Conservation (phyloP, 2,888 invertebrate genomes). For the Athalia cordata region DNA sequence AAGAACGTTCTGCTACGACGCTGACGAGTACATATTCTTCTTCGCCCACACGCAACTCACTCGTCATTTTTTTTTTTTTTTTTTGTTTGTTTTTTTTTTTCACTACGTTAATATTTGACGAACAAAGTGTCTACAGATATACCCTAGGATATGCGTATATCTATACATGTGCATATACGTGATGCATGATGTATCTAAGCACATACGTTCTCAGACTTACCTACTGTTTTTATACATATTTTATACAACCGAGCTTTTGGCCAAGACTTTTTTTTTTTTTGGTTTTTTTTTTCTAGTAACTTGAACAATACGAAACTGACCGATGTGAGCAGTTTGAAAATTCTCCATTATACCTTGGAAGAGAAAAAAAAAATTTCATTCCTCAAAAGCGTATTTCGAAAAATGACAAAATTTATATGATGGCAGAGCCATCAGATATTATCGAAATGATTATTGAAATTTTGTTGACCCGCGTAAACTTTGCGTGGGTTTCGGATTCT, state of each 20-base stretch:
- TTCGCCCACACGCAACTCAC: not conserved
- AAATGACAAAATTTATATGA: too few relatives aligned
- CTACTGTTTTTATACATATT: not conserved
- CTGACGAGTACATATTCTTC: not conserved
- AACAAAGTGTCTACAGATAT: too few relatives aligned
- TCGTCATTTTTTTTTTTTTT: not conserved
- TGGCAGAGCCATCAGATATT: too few relatives aligned
- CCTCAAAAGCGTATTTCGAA: too few relatives aligned
- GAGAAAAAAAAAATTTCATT: too few relatives aligned
- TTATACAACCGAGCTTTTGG: not conserved
- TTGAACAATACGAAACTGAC: not conserved
- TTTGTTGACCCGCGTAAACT: too few relatives aligned
- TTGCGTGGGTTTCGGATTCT: too few relatives aligned
- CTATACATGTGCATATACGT: not conserved
- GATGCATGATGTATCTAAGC: not conserved
- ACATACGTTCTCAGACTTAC: not conserved
- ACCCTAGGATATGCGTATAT: not conserved
- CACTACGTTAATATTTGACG: too few relatives aligned
- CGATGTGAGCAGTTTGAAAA: not conserved
- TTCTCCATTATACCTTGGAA: not conserved
- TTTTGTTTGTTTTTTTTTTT: not conserved
- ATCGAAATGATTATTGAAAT: too few relatives aligned
- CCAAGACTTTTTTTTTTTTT: conserved; percentile 1
- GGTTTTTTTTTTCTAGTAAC: conserved; percentile 3
- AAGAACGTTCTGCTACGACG: conserved; percentile 1